phyloP scores from a whole-genome alignment of 2,888 invertebrate species.

The Sinohyriopsis cumingii region DNA sequence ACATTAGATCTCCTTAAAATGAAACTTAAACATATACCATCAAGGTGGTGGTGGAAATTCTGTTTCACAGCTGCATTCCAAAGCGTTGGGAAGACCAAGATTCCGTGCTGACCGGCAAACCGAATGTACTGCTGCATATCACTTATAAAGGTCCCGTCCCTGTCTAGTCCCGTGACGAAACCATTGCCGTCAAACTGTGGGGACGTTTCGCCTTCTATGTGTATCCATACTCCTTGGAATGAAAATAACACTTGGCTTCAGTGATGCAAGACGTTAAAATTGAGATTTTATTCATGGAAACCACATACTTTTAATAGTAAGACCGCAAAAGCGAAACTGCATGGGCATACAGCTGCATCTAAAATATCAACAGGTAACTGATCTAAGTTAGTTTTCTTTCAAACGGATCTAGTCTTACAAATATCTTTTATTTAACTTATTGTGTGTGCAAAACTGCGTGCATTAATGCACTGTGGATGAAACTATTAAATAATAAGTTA shows the following conservation, averaged over 20 bases:
- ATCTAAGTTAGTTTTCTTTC: no score
- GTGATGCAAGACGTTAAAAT: not conserved
- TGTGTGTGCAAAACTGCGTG: no score
- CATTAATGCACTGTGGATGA: no score
- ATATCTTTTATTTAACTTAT: no score
- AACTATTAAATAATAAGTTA: no score
- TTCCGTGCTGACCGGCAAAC: constrained; percentile 30
- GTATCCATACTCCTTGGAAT: constrained; percentile 43
- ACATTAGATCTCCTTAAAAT: no score
- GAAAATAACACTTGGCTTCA: not conserved
- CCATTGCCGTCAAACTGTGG: constrained; percentile 37
- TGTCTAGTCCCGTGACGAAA: constrained; percentile 38
- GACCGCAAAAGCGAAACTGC: not conserved
- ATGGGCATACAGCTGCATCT: not conserved
- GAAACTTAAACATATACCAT: no score
- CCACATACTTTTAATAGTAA: no score
- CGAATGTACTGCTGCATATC: constrained; percentile 38
- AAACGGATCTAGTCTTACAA: no score
- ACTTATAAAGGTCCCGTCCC: constrained; percentile 28
- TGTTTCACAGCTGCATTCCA: constrained; percentile 45
- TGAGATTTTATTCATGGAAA: no score
- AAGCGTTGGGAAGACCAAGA: constrained; percentile 37
- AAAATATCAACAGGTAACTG: no score
- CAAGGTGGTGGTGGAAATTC: not conserved
- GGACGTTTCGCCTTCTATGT: constrained; percentile 36